Evolutionary conservation across 2,797 vertebrate genomes (phyloP).

Genomic region (Vultur gryphus): DNA sequence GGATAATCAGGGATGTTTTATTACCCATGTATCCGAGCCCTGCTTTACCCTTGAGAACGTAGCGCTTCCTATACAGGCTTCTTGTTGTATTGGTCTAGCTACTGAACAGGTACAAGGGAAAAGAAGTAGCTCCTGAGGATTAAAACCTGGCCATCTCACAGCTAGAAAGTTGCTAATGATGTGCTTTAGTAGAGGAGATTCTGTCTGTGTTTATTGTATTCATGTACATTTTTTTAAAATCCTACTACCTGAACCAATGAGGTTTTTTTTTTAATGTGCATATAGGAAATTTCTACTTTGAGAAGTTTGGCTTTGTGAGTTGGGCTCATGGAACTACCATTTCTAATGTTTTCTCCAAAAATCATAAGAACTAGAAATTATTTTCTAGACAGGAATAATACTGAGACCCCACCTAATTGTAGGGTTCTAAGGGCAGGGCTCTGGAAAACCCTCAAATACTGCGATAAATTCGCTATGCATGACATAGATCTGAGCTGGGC

Average conservation of each 20-base stretch:
- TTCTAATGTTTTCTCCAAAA: neutral
- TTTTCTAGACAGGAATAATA: neutral
- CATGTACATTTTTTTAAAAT: neutral
- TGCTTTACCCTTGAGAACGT: neutral
- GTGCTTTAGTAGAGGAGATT: neutral
- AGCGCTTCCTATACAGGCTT: neutral
- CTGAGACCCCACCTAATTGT: neutral
- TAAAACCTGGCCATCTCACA: neutral
- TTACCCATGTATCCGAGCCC: neutral
- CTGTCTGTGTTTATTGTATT: neutral
- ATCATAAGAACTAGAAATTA: neutral
- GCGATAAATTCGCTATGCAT: neutral
- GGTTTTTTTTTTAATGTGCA: neutral
- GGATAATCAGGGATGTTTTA: neutral
- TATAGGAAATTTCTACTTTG: neutral
- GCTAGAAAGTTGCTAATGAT: neutral
- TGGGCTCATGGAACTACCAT: neutral
- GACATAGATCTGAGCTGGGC: neutral
- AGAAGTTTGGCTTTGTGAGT: neutral
- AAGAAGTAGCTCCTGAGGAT: neutral
- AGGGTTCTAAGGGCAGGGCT: neutral
- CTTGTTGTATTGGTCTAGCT: neutral
- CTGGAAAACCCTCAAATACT: neutral
- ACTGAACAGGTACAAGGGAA: neutral
- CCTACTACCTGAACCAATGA: neutral